phyloP scores from a whole-genome alignment of 2,113 vertebrate genomes.

The Nanorana parkeri region DNA sequence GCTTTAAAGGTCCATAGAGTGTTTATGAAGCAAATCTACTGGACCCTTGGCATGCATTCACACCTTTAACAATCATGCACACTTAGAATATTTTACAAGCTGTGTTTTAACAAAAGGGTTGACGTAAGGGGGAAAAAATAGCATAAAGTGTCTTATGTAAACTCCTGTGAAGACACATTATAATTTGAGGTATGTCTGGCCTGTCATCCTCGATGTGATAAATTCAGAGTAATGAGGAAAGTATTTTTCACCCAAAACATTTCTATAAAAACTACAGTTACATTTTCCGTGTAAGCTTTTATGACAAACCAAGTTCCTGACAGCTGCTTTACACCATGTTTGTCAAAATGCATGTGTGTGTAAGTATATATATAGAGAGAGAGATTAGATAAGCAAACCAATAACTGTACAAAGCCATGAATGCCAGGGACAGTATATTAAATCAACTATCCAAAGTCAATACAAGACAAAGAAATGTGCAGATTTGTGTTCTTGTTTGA shows the following conservation, averaged over 20 bases:
- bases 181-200: neutral
- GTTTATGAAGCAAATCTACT: slow-evolving; percentile 10
- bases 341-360: too few relatives aligned
- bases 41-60: slow-evolving; percentile 5
- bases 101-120: neutral
- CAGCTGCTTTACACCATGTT: too few relatives aligned
- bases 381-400: too few relatives aligned
- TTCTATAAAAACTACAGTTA: neutral
- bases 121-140: slow-evolving; percentile 14
- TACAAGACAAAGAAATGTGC: too few relatives aligned
- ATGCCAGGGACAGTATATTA: too few relatives aligned
- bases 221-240: neutral
- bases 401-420: too few relatives aligned
- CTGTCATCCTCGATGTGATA: neutral
- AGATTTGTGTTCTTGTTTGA: too few relatives aligned
- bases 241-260: neutral
- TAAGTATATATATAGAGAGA: too few relatives aligned
- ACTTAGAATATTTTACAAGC: slow-evolving; percentile 28
- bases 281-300: too few relatives aligned
- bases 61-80: slow-evolving; percentile 9
- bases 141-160: slow-evolving; percentile 5
- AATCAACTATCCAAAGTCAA: too few relatives aligned
- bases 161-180: slow-evolving; percentile 8
- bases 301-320: too few relatives aligned
- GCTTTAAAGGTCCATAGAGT: neutral